Evolutionary conservation across 2,113 vertebrate genomes (phyloP), one percentile per base, ranked within the genome.

Genomic region (Rhea americana): DNA sequence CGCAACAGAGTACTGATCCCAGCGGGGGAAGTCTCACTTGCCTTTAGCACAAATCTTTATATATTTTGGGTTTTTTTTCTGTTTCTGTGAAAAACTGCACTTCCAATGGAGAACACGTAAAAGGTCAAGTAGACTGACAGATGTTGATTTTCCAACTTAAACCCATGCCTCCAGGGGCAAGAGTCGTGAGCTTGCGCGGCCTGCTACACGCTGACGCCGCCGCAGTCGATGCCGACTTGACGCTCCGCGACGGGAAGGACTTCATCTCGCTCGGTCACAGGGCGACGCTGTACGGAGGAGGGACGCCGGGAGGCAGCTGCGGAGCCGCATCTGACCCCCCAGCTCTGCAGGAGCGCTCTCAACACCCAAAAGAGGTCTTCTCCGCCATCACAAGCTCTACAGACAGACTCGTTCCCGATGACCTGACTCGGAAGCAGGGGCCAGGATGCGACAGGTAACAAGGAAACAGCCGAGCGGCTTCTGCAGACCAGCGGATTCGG

Each of bases 221-320:
- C 59, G 28, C 28, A 25, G 28, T 3, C 62, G 59, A 37, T 0
- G 0, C 18, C 43, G 81, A 11, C 2, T 0, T 10, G 26, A 62
- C 32, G 32, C 78, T 39, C 28, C 53, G 51, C 81, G 62, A 35
- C 51, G 5, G 35, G 41, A 56, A 48, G 50, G 13, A 75, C 12
- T 9, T 2, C 0, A 2, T 87, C 92, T 66, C 19, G 53, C 2
- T 2, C 10, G 9, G 48, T 18, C 2, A 24, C 6, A 22, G 21
- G 24, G 53, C 28, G 26, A 55, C 11, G 9, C 0, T 0, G 0
- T 25, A 35, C 28, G 21, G 0, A 0, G 7, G 7, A 3, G 56
- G 62, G 45, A 67, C 7, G 16, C 35, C 17, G 39, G 9, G 72
- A 82, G 15, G 13, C 5, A 25, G n/a, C 39, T 2, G 21, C 62